A percentile compares a stretch with the other conserved stretches of the same genome.
Conservation (phyloP, 92 coral and sea anemone genomes). For the Zoanthus sansibaricus region DNA sequence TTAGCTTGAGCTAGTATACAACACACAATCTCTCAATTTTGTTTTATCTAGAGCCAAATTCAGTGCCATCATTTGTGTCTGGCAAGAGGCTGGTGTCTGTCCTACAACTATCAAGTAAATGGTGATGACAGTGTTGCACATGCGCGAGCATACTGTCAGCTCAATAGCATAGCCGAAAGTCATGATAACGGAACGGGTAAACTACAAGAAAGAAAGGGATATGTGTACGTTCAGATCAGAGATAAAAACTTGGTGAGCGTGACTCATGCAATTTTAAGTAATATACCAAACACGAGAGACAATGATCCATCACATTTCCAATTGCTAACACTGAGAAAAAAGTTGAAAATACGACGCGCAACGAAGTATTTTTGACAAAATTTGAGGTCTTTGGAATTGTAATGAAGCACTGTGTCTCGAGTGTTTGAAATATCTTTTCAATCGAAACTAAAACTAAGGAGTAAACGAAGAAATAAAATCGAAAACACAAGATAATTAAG, state of each 20-base stretch:
- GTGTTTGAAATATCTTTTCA: no score
- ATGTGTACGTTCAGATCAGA: constrained; percentile 9
- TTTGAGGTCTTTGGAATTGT: no score
- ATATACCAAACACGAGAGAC: no score
- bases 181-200: background rate
- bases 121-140: background rate
- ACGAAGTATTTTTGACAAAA: no score
- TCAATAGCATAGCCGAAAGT: constrained; percentile 11
- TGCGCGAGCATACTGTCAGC: background rate
- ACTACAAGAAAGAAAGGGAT: constrained; percentile 5
- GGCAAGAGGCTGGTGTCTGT: constrained; percentile 25
- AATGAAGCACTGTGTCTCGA: no score
- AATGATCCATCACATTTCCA: no score
- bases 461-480: no score
- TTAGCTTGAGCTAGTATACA: no score
- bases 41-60: constrained; percentile 8
- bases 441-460: no score
- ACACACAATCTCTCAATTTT: background rate
- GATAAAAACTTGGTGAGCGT: constrained; percentile 9
- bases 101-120: constrained; percentile 1
- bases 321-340: no score
- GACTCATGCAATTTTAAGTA: background rate
- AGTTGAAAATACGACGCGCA: no score
- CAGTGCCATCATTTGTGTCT: constrained; percentile 23
- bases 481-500: no score